Percentiles rank a stretch among this genome's conserved stretches.
Evolutionary conservation across 2,797 vertebrate genomes (phyloP).

Genomic region (Sebastes flavidus): DNA sequence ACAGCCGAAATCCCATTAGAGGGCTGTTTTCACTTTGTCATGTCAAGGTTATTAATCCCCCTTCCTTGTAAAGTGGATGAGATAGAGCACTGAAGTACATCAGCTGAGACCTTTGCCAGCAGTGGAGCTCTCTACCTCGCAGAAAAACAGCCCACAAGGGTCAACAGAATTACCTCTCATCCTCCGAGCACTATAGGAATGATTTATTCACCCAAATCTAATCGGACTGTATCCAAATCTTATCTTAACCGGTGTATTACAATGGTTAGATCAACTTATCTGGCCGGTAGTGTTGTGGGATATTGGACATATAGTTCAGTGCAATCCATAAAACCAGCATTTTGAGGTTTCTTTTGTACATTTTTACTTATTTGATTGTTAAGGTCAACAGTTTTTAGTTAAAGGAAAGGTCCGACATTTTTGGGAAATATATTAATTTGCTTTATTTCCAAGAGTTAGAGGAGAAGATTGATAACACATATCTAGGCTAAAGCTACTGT

Average conservation of each 20-base stretch:
- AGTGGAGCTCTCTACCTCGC: conserved; percentile 5
- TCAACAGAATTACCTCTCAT: conserved; percentile 8
- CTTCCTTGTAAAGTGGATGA: conserved; percentile 63
- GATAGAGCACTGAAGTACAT: conserved; percentile 46
- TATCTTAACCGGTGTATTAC: neutral
- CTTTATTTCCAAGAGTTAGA: neutral
- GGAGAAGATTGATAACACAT: neutral
- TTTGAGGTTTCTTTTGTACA: neutral
- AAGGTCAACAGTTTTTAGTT: neutral
- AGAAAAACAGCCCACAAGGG: conserved; percentile 26
- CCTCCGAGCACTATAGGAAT: neutral
- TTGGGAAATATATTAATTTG: neutral
- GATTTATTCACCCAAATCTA: neutral
- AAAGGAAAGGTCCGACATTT: neutral
- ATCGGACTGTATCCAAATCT: neutral
- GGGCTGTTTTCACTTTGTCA: conserved; percentile 70
- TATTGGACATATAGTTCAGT: neutral
- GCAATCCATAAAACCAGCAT: neutral
- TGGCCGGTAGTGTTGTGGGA: neutral
- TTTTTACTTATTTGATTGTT: neutral
- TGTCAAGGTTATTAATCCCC: conserved; percentile 70
- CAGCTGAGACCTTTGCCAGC: conserved; percentile 45
- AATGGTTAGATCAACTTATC: neutral
- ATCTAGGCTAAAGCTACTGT: neutral
- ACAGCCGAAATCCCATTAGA: conserved; percentile 65